Percentiles rank a stretch among this genome's conserved stretches.
Conservation (phyloP, 1,140 invertebrate genomes). For the Habropoda laboriosa region DNA sequence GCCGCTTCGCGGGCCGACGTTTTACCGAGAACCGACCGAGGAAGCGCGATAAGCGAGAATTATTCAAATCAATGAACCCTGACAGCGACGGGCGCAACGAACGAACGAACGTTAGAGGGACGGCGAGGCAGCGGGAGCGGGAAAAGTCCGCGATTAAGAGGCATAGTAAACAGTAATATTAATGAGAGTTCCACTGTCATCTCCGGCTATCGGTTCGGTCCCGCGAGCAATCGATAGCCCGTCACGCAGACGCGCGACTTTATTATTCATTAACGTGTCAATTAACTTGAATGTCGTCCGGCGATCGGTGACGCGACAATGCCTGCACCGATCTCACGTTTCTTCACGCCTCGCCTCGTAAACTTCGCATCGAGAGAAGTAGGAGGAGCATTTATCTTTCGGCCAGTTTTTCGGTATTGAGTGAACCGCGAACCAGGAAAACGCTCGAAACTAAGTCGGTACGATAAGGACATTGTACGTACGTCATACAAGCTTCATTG, state of each 20-base stretch:
- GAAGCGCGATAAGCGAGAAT: conserved; percentile 52
- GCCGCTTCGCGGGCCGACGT: neutral
- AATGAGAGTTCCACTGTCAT: conserved; percentile 71
- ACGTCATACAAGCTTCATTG: too few relatives aligned
- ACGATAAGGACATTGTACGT: too few relatives aligned
- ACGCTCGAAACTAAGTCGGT: too few relatives aligned
- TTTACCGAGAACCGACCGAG: conserved; percentile 56
- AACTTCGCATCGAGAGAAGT: conserved; percentile 59
- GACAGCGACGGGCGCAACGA: conserved; percentile 42
- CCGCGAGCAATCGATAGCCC: conserved; percentile 57
- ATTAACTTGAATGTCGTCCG: conserved; percentile 74
- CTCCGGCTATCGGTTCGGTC: conserved; percentile 60
- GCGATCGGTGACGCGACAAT: too few relatives aligned
- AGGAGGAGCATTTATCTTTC: too few relatives aligned
- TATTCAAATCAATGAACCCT: conserved; percentile 70
- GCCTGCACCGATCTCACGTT: too few relatives aligned
- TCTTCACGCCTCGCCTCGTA: conserved; percentile 43
- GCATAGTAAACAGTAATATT: conserved; percentile 76
- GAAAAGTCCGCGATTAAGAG: conserved; percentile 65
- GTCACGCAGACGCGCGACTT: conserved; percentile 74
- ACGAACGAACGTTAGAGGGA: too few relatives aligned
- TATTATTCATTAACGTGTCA: conserved; percentile 79
- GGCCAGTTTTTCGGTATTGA: too few relatives aligned
- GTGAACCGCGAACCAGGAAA: too few relatives aligned
- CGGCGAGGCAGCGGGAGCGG: conserved; percentile 19